phyloP scores from a whole-genome alignment of 1,140 invertebrate species.

The Dendrolimus kikuchii region DNA sequence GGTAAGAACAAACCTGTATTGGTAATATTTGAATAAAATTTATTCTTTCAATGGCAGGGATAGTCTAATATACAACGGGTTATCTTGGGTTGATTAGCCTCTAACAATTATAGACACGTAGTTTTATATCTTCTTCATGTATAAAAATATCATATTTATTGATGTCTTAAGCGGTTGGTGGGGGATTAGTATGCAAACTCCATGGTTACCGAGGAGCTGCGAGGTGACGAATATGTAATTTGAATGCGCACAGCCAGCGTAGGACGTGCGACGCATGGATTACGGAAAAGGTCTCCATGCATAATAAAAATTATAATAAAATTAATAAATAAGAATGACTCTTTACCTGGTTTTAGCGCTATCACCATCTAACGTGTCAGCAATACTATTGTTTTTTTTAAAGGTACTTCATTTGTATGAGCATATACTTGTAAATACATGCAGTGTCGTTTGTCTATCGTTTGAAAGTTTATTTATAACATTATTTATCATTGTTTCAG shows the following conservation, averaged over 20 bases:
- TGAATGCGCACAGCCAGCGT: constrained; percentile 38
- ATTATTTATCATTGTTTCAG: no score
- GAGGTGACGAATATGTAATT: constrained; percentile 60
- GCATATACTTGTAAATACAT: constrained; percentile 1
- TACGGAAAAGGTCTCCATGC: background rate
- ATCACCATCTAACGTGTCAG: background rate
- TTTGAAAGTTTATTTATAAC: no score
- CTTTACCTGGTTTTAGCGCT: constrained; percentile 18
- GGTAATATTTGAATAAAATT: no score
- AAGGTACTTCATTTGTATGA: constrained; percentile 3
- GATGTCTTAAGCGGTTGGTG: constrained; percentile 14
- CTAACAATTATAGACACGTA: constrained; percentile 5
- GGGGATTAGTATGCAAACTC: constrained; percentile 56
- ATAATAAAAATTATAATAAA: constrained; percentile 25
- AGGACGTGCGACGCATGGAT: constrained; percentile 31
- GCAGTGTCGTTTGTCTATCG: background rate
- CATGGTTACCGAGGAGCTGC: constrained; percentile 26
- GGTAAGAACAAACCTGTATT: no score
- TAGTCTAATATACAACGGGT: no score
- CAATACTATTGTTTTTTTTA: no score
- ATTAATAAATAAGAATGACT: constrained; percentile 39
- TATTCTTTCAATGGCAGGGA: no score
- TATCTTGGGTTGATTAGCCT: constrained; percentile 14
- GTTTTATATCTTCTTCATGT: constrained; percentile 12
- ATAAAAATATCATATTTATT: constrained; percentile 34